Evolutionary conservation across 2,113 vertebrate genomes (phyloP).

Genomic region (Sander vitreus): DNA sequence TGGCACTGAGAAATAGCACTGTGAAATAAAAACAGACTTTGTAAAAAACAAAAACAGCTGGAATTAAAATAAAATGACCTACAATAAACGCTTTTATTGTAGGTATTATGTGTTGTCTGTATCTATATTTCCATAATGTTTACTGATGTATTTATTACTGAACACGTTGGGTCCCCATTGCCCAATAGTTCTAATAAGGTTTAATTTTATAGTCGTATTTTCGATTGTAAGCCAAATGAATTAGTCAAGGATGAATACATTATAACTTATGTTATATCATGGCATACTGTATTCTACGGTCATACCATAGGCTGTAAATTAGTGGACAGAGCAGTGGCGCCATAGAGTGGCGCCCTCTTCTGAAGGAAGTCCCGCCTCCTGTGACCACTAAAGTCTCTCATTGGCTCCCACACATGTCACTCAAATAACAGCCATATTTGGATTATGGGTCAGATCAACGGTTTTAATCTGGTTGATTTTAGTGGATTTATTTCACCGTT

Average conservation of each 20-base stretch:
- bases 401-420: slow-evolving; percentile 52
- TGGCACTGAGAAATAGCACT: neutral
- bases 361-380: slow-evolving; percentile 76
- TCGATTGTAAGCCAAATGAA: neutral
- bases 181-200: neutral
- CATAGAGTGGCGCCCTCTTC: neutral
- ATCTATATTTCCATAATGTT: neutral
- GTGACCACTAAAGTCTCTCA: neutral
- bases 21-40: neutral
- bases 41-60: neutral
- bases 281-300: neutral
- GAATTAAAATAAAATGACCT: neutral
- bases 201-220: neutral
- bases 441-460: slow-evolving; percentile 59
- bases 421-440: slow-evolving; percentile 63
- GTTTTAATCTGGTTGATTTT: slow-evolving; percentile 47
- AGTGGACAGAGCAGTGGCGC: neutral
- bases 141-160: neutral
- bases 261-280: neutral
- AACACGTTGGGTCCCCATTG: neutral
- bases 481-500: slow-evolving; percentile 35
- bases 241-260: slow-evolving; percentile 7
- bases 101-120: neutral
- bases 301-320: neutral
- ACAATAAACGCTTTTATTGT: neutral